phyloP scores from a whole-genome alignment of 1,140 invertebrate species.

The Drosophila parvula region DNA sequence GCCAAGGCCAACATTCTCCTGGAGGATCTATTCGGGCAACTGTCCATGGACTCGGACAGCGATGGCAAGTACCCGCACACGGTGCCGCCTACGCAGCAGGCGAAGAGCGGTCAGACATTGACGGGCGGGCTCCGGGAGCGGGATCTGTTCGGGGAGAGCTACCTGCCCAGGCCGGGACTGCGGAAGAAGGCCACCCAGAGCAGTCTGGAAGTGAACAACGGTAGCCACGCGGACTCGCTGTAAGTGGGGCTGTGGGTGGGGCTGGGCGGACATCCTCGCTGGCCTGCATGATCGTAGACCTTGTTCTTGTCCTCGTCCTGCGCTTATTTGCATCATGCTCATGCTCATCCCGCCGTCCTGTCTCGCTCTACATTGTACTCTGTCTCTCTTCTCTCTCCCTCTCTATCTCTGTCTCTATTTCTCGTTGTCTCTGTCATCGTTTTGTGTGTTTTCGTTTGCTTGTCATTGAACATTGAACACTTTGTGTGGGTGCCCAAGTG shows the following conservation, averaged over 20 bases:
- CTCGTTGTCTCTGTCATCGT: slow-evolving; percentile 34
- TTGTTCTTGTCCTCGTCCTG: slow-evolving; percentile 23
- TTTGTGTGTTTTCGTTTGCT: slow-evolving; percentile 75
- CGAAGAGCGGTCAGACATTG: slow-evolving; percentile 56
- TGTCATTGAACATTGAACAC: slow-evolving; percentile 73
- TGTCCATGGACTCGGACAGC: slow-evolving; percentile 79
- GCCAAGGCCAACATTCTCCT: slow-evolving; percentile 76
- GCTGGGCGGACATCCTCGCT: slow-evolving; percentile 11
- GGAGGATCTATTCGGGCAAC: slow-evolving; percentile 81
- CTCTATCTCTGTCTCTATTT: slow-evolving; percentile 44
- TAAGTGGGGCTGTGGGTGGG: slow-evolving; percentile 59
- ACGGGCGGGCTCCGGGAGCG: slow-evolving; percentile 52
- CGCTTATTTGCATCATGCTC: slow-evolving; percentile 42
- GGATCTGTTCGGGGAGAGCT: slow-evolving; percentile 68
- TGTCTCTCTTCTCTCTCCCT: slow-evolving; percentile 42
- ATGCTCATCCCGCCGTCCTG: slow-evolving; percentile 54
- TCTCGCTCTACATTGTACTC: slow-evolving; percentile 43
- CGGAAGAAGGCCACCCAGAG: slow-evolving; percentile 54
- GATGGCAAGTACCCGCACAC: slow-evolving; percentile 81
- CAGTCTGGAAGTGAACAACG: slow-evolving; percentile 76
- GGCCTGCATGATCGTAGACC: slow-evolving; percentile 50
- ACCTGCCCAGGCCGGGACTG: slow-evolving; percentile 36
- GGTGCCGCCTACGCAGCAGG: slow-evolving; percentile 74
- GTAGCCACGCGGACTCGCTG: slow-evolving; percentile 77
- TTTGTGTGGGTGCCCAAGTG: slow-evolving; percentile 73